phyloP scores from a whole-genome alignment of 2,888 invertebrate species.

The Rhingia campestris region DNA sequence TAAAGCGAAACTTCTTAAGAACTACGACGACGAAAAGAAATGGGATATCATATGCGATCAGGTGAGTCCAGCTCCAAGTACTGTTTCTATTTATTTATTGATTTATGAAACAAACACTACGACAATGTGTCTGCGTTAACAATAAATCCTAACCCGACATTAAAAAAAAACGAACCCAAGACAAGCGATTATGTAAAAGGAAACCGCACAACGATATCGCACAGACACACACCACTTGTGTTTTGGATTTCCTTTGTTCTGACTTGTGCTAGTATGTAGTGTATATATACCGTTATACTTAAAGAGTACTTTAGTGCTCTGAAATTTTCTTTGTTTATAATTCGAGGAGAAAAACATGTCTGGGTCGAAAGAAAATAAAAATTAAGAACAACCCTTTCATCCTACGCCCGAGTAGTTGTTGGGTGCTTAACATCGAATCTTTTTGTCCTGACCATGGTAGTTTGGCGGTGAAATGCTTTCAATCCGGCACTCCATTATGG shows the following conservation, averaged over 20 bases:
- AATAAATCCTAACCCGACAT: conserved; percentile 36
- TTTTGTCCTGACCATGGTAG: conserved; percentile 20
- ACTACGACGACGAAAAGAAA: conserved; percentile 98
- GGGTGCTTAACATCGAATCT: conserved; percentile 18
- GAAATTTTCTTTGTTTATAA: no score
- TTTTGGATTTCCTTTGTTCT: conserved; percentile 30
- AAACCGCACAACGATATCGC: conserved; percentile 29
- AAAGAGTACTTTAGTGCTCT: no score
- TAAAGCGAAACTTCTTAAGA: conserved; percentile 97
- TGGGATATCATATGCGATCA: conserved; percentile 99
- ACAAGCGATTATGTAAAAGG: conserved; percentile 49
- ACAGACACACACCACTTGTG: not conserved
- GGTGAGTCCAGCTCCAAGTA: conserved; percentile 84
- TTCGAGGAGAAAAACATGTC: not conserved
- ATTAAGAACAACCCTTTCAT: no score
- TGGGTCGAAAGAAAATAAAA: conserved; percentile 16
- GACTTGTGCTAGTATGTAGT: conserved; percentile 2
- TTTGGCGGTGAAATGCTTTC: conserved; percentile 39
- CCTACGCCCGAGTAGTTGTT: not conserved
- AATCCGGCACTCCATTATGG: conserved; percentile 20
- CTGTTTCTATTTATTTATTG: conserved; percentile 25
- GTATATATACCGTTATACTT: no score
- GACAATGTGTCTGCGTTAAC: conserved; percentile 5
- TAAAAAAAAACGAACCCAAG: conserved; percentile 28
- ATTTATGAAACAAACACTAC: conserved; percentile 13